Evolutionary conservation across 2,113 vertebrate species (phyloP).

Genomic region (Rhabdomys dilectus): DNA sequence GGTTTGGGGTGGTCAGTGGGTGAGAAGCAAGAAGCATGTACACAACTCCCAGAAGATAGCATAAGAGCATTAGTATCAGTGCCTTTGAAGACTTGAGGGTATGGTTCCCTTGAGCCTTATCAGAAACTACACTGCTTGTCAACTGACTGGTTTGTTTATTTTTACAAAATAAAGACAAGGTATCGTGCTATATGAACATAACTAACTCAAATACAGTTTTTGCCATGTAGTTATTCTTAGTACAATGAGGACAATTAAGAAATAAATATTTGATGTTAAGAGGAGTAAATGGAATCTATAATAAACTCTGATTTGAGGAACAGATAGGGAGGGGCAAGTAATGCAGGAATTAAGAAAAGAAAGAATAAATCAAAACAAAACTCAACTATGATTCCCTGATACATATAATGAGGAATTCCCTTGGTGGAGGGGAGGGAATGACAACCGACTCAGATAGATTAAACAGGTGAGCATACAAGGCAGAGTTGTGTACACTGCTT

Average conservation of each 20-base stretch:
- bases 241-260: neutral
- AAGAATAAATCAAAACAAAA: neutral
- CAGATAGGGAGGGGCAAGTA: neutral
- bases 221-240: neutral
- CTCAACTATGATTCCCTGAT: neutral
- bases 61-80: neutral
- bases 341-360: neutral
- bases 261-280: neutral
- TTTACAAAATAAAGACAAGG: neutral
- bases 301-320: neutral
- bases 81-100: neutral
- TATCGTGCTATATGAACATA: neutral
- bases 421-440: neutral
- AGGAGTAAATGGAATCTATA: neutral
- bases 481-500: neutral
- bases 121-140: neutral
- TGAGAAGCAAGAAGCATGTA: neutral
- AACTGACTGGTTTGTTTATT: neutral
- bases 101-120: neutral
- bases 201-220: neutral
- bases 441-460: neutral
- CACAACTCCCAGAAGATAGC: neutral
- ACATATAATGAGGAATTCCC: neutral
- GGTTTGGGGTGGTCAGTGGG: neutral
- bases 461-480: neutral